Percentiles rank a stretch among this genome's conserved stretches.
Evolutionary conservation across 2,113 vertebrate species (phyloP).

Genomic region (Tenrec ecaudatus): DNA sequence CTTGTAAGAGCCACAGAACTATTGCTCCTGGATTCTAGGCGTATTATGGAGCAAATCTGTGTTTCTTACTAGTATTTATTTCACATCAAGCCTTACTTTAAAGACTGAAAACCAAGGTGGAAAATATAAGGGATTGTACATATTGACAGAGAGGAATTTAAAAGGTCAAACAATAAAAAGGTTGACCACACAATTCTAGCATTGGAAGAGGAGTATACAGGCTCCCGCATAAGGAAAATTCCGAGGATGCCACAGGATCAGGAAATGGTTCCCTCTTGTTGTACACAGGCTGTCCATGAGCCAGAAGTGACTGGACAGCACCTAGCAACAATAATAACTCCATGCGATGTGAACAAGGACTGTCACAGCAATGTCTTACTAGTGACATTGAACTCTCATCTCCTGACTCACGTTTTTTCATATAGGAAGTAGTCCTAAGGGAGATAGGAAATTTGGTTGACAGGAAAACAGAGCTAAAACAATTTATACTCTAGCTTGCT

Average conservation of each 20-base stretch:
- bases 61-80: conserved; percentile 48
- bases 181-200: conserved; percentile 8
- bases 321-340: not conserved
- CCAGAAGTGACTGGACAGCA: too few relatives aligned
- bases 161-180: conserved; percentile 35
- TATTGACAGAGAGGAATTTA: not conserved
- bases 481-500: not conserved
- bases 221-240: too few relatives aligned
- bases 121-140: not conserved
- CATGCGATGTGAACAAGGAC: not conserved
- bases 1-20: not conserved
- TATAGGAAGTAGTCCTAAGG: not conserved
- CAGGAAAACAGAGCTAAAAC: not conserved
- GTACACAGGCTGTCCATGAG: too few relatives aligned
- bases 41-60: not conserved
- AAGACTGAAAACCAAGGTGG: not conserved
- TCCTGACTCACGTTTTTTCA: not conserved
- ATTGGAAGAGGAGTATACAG: not conserved
- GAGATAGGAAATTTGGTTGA: not conserved
- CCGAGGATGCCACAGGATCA: too few relatives aligned
- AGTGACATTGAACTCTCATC: not conserved
- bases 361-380: not conserved
- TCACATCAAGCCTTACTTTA: not conserved
- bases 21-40: not conserved
- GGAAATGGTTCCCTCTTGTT: too few relatives aligned